phyloP scores from a whole-genome alignment of 2,888 invertebrate species.

The Agriotes lineatus region DNA sequence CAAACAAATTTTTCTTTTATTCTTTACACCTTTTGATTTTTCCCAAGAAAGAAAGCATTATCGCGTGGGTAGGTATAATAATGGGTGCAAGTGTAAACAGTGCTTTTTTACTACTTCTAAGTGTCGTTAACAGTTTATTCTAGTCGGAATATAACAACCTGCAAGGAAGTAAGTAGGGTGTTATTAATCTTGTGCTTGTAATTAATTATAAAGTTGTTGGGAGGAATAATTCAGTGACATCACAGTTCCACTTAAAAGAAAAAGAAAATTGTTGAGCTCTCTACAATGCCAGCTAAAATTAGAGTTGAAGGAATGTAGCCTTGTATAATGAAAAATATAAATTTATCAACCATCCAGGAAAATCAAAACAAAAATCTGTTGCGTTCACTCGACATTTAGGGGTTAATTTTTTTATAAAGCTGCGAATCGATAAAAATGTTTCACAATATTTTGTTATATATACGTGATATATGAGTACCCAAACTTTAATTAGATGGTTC shows the following conservation, averaged over 20 bases:
- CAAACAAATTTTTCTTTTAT: conserved; percentile 20
- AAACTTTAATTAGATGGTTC: conserved; percentile 47
- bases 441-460: conserved; percentile 4
- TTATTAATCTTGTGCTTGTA: conserved; percentile 8
- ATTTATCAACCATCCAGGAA: no score
- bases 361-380: no score
- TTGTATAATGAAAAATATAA: no score
- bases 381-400: not conserved
- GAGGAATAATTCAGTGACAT: not conserved
- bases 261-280: not conserved
- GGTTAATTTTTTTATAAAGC: not conserved
- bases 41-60: conserved; percentile 15
- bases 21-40: not conserved
- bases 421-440: conserved; percentile 3
- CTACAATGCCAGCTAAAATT: not conserved
- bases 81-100: conserved; percentile 16
- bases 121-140: conserved; percentile 8
- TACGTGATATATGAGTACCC: conserved; percentile 37
- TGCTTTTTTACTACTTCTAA: conserved; percentile 3
- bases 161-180: not conserved
- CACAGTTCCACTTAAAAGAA: not conserved
- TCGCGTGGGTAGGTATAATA: conserved; percentile 17
- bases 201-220: not conserved
- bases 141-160: not conserved
- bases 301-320: not conserved